Evolutionary conservation across 2,888 invertebrate genomes (phyloP), one percentile per base, ranked within the genome.

Genomic region (Ecliptopera silaceata): DNA sequence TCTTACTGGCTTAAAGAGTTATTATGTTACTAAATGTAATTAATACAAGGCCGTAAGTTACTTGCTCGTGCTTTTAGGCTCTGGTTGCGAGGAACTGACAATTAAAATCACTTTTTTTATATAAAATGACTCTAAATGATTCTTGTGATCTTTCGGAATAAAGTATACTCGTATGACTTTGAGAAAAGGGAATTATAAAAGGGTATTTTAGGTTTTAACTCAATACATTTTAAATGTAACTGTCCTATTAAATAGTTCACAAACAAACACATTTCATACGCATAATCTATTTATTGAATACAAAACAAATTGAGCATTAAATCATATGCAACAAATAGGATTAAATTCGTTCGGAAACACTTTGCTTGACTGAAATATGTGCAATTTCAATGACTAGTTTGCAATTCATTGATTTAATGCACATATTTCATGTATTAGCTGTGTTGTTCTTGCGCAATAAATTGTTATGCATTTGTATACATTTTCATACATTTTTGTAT

Each of bases 331-430:
- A 31, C 49, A 45, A 42, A 54, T 54, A 29, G 17, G 31, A 59
- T 51, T 45, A 29, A 31, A 59, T 54, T 44, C 44, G 44, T 56
- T 54, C 42, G 43, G 26, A 50, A 59, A 50, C 55, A 59, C 49
- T 53, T 54, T 53, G 31, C 31, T 34, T 4, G 48, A 45, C 43
- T 54, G 50, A 59, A 50, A 59, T 55, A 55, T 43, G 46, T 31
- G 15, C 49, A 41, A 54, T 55, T 53, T 36, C 49, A 52, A 43
- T 53, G 12, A 29, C 26, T 5, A 31, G 36, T 39, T 53, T 42
- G 26, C 34, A 31, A 43, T 54, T 48, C 45, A 58, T 57, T 43
- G 29, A 54, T 36, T 42, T 42, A 31, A 17, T 50, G 39, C 5
- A 38, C 39, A 38, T 22, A 39, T 47, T 31, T 43, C 11, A 43